These are phyloP conservation scores for western clawed frog (Xenopus tropicalis) DNA, from an alignment of 2,113 vertebrate genomes.

Conservation along the genomic window UCB_Xtro_10.0 CM004444.2:153275001-153275500, in stretches of 20 bases:
- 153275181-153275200: neutral
- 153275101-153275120: too few species aligned
- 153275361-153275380: constrained; percentile 83
- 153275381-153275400: neutral
- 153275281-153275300: constrained; percentile 98
- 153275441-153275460: too few species aligned
- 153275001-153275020: too few species aligned
- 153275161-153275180: too few species aligned
- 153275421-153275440: neutral
- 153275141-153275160: too few species aligned
- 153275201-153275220: neutral
- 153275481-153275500: too few species aligned
- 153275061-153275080: too few species aligned
- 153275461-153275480: too few species aligned
- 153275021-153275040: too few species aligned
- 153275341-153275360: constrained; percentile 95
- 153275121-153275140: too few species aligned
- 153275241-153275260: constrained; percentile 99
- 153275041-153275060: too few species aligned
- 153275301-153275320: constrained; percentile 96
- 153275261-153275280: constrained; percentile 94
- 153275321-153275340: constrained; percentile 94
- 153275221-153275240: constrained; percentile 89
- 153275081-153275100: too few species aligned
- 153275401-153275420: neutral